Conservation (phyloP, 2,113 vertebrate genomes). For the Ochotona curzoniae region DNA sequence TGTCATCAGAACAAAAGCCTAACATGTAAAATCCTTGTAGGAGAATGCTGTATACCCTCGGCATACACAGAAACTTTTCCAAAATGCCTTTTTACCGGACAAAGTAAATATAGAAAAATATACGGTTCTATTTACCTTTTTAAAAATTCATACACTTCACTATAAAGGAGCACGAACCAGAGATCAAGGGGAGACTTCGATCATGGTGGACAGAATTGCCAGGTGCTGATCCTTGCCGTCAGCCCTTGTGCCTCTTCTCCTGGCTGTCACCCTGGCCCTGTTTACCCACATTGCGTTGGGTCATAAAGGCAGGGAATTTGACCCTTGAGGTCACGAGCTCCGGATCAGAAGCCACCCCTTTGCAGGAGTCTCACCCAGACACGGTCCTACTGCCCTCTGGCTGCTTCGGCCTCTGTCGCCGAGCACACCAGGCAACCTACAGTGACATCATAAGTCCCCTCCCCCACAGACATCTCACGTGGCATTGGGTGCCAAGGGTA, state of each 20-base stretch:
- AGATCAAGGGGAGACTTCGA: not conserved
- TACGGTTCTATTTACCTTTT: not conserved
- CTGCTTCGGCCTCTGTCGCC: too few relatives aligned
- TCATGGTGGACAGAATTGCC: not conserved
- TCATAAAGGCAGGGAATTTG: not conserved
- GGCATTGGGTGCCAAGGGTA: too few relatives aligned
- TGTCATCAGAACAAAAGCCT: conserved; percentile 1
- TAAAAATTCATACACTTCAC: not conserved
- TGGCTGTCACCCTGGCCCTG: not conserved
- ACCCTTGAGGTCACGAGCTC: not conserved
- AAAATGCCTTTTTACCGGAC: not conserved
- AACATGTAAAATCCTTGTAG: not conserved
- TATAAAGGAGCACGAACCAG: not conserved
- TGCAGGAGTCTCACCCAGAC: not conserved
- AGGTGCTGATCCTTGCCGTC: not conserved
- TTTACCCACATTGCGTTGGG: not conserved
- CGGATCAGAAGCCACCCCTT: not conserved
- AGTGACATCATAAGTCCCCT: too few relatives aligned
- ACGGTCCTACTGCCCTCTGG: too few relatives aligned
- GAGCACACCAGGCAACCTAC: too few relatives aligned
- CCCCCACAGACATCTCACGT: too few relatives aligned
- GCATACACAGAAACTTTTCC: not conserved
- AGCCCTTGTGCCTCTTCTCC: not conserved
- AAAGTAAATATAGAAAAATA: not conserved
- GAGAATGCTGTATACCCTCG: not conserved